Percentiles rank a stretch among this genome's conserved stretches.
These are phyloP conservation scores for Ernsta delagoae DNA, from an alignment of 2,888 invertebrate genomes.

Conservation along the genomic window DNA sequence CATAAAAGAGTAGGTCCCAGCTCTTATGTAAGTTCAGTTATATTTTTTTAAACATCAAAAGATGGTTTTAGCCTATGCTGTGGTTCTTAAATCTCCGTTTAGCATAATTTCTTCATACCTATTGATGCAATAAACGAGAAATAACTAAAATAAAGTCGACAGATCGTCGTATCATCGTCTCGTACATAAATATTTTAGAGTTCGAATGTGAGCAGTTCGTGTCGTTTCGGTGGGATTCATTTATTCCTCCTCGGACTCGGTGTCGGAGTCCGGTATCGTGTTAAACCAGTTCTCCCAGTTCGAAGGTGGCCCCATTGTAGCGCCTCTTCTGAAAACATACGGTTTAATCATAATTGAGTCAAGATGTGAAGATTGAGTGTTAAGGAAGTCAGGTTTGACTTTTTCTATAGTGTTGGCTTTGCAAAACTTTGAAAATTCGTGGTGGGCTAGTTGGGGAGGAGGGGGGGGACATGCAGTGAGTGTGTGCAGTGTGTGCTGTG, in stretches of 20 bases:
- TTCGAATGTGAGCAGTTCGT: not conserved
- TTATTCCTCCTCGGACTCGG: conserved; percentile 76
- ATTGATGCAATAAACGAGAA: not conserved
- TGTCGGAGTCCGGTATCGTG: conserved; percentile 85
- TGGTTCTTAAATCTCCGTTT: too few species aligned
- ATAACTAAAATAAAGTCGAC: not conserved
- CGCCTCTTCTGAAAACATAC: conserved; percentile 43
- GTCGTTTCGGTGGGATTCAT: conserved; percentile 5
- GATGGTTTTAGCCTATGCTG: too few species aligned
- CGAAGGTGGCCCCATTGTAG: conserved; percentile 77
- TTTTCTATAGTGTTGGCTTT: too few species aligned
- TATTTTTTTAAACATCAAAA: too few species aligned
- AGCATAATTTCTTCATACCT: not conserved
- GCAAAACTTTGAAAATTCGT: too few species aligned
- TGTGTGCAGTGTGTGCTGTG: too few species aligned
- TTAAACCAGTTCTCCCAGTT: conserved; percentile 86
- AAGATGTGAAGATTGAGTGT: too few species aligned
- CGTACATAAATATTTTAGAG: not conserved
- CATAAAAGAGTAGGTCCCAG: not conserved
- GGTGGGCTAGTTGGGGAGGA: too few species aligned
- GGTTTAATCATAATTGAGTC: too few species aligned
- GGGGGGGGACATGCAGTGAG: too few species aligned
- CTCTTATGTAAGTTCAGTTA: not conserved
- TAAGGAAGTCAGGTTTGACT: too few species aligned
- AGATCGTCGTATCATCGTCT: not conserved